A percentile compares a stretch with the other conserved stretches of the same genome.
These are phyloP conservation scores for Telmatherina bonti DNA, from an alignment of 2,797 vertebrate genomes.

Conservation along the genomic window DNA sequence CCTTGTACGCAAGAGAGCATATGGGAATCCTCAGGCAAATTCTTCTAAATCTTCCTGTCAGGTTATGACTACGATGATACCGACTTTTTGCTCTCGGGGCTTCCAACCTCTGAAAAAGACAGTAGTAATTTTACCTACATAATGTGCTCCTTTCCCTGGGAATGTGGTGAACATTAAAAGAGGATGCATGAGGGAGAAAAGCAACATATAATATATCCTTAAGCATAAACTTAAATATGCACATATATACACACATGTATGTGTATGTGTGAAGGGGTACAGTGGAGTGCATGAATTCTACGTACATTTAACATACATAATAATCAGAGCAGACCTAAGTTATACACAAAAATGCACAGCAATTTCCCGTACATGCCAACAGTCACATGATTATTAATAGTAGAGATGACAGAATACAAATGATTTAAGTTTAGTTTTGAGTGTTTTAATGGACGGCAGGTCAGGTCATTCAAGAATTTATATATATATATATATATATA, in stretches of 20 bases:
- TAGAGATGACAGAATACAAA: background rate
- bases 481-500: too few species aligned
- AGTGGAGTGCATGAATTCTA: too few species aligned
- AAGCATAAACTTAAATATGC: too few species aligned
- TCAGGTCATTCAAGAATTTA: background rate
- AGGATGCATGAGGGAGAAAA: too few species aligned
- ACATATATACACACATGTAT: too few species aligned
- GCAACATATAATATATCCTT: too few species aligned
- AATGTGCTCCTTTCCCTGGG: background rate
- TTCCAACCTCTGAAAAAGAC: constrained; percentile 23
- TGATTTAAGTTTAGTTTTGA: background rate
- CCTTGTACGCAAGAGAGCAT: constrained; percentile 38
- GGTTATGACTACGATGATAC: constrained; percentile 48
- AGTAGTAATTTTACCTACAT: constrained; percentile 1
- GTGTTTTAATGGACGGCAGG: background rate
- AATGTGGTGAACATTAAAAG: too few species aligned
- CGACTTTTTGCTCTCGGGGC: constrained; percentile 34
- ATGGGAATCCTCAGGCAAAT: constrained; percentile 54
- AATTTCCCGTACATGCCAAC: background rate
- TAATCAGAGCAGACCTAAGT: too few species aligned
- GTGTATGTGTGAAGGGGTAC: too few species aligned
- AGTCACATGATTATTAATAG: too few species aligned
- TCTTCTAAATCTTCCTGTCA: constrained; percentile 34
- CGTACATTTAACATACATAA: too few species aligned
- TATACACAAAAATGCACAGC: too few species aligned